Percentiles rank a stretch among this genome's conserved stretches.
Evolutionary conservation across 1,140 invertebrate genomes (phyloP).

Genomic region (Drosophila parvula): DNA sequence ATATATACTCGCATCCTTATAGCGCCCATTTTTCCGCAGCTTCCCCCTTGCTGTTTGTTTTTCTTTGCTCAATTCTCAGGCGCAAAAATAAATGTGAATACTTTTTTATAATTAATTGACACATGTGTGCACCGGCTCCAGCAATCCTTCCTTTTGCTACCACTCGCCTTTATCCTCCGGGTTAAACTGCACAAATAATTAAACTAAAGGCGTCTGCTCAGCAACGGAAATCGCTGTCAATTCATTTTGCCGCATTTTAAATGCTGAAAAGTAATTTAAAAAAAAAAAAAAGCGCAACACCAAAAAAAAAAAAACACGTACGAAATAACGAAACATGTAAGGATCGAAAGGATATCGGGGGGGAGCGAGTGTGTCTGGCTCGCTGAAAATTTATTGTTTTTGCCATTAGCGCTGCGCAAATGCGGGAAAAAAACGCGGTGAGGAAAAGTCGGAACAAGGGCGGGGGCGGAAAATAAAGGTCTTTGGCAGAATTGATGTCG

Average conservation of each 20-base stretch:
- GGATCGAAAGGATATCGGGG: slow-evolving; percentile 74
- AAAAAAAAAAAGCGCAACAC: neutral
- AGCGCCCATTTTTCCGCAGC: neutral
- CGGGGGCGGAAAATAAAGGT: slow-evolving; percentile 17
- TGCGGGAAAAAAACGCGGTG: slow-evolving; percentile 44
- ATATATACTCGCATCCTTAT: slow-evolving; percentile 7
- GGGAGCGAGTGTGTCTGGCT: slow-evolving; percentile 28
- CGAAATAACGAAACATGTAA: slow-evolving; percentile 48
- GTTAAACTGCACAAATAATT: slow-evolving; percentile 68
- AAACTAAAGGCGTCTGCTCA: slow-evolving; percentile 68
- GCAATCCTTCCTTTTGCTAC: slow-evolving; percentile 16
- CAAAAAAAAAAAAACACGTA: neutral
- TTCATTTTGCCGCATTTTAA: slow-evolving; percentile 81
- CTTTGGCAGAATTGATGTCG: slow-evolving; percentile 52
- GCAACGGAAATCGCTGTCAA: slow-evolving; percentile 72
- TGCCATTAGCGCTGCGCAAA: slow-evolving; percentile 75
- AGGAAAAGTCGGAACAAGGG: slow-evolving; percentile 16
- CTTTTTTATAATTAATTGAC: slow-evolving; percentile 73
- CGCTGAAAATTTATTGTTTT: slow-evolving; percentile 76
- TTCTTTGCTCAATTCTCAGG: slow-evolving; percentile 37
- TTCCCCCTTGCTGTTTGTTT: slow-evolving; percentile 19
- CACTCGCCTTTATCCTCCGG: slow-evolving; percentile 32
- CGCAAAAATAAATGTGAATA: slow-evolving; percentile 44
- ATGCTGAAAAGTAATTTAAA: slow-evolving; percentile 74
- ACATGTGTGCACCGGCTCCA: slow-evolving; percentile 57